Evolutionary conservation across 2,113 vertebrate species (phyloP).

Genomic region (Charadrius vociferus): DNA sequence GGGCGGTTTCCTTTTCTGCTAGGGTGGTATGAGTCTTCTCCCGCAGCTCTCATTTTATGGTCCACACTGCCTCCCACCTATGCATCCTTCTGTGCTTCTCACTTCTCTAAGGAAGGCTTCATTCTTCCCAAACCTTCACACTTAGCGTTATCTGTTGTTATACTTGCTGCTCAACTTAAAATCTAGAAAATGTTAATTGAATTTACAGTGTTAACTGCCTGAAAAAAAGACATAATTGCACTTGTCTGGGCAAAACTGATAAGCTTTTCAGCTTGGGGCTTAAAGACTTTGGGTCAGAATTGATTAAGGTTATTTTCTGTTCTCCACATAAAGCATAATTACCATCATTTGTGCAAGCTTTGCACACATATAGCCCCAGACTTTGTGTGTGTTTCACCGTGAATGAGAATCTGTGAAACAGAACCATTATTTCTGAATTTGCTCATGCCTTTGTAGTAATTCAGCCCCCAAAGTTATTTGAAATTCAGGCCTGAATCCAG

Average conservation of each 20-base stretch:
- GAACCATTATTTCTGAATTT: neutral
- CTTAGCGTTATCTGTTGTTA: neutral
- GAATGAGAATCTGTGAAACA: neutral
- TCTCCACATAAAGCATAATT: neutral
- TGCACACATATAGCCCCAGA: neutral
- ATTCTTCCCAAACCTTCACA: neutral
- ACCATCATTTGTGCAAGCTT: neutral
- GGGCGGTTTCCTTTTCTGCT: neutral
- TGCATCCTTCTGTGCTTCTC: neutral
- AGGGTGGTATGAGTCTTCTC: accelerated
- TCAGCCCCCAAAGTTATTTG: neutral
- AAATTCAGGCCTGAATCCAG: neutral
- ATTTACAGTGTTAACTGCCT: neutral
- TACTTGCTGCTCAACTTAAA: neutral
- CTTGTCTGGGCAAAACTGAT: neutral
- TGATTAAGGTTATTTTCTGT: neutral
- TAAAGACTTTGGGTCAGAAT: neutral
- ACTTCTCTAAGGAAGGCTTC: neutral
- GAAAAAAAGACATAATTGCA: neutral
- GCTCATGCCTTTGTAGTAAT: neutral
- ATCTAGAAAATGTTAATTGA: neutral
- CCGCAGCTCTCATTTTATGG: neutral
- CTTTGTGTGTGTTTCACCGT: neutral
- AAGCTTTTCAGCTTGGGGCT: neutral
- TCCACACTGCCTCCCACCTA: neutral